phyloP scores from a whole-genome alignment of 1,140 invertebrate species.

The Pachypsylla venusta region DNA sequence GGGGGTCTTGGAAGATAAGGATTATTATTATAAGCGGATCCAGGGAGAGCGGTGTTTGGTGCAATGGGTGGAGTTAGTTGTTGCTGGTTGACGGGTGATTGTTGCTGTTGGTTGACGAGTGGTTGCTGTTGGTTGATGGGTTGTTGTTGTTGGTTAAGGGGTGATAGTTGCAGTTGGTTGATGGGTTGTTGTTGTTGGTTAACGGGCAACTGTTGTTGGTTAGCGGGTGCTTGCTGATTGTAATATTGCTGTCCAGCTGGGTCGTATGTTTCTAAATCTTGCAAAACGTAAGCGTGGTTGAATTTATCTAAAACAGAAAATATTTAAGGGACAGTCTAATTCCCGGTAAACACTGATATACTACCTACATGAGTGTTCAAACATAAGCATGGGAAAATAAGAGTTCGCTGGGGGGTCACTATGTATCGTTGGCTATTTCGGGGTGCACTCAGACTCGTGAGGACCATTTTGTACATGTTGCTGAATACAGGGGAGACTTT shows the following conservation, averaged over 20 bases:
- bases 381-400: no score
- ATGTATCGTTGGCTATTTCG: no score
- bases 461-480: no score
- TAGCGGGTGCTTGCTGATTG: background rate
- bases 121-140: background rate
- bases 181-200: background rate
- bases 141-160: background rate
- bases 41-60: background rate
- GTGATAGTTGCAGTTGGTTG: background rate
- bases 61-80: background rate
- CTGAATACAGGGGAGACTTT: no score
- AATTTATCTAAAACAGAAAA: no score
- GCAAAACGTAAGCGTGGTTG: conserved; percentile 1
- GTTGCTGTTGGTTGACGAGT: background rate
- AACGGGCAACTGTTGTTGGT: background rate
- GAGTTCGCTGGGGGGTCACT: no score
- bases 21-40: background rate
- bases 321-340: no score
- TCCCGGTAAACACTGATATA: no score
- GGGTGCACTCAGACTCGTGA: no score
- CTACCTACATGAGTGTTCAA: no score
- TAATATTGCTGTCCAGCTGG: background rate
- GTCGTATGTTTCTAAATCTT: background rate
- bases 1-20: background rate
- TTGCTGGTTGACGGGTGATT: background rate